phyloP scores from a whole-genome alignment of 2,888 invertebrate genomes.

The Conistra vaccinii region DNA sequence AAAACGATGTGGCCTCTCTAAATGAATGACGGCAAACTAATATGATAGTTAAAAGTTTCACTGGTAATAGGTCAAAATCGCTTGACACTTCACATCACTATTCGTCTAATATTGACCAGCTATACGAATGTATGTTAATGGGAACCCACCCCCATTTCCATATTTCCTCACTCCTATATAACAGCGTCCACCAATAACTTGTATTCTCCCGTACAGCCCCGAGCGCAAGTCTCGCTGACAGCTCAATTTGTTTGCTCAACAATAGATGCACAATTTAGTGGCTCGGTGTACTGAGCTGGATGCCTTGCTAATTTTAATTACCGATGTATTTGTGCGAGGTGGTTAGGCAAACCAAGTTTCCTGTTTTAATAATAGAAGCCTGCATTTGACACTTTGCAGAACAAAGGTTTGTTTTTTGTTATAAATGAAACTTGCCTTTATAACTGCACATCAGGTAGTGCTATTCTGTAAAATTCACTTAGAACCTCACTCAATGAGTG shows the following conservation, averaged over 20 bases:
- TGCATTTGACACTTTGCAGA: slow-evolving; percentile 5
- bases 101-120: not conserved
- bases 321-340: slow-evolving; percentile 24
- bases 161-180: not conserved
- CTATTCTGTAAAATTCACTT: not conserved
- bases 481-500: not conserved
- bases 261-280: slow-evolving; percentile 48
- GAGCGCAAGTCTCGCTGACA: slow-evolving; percentile 55
- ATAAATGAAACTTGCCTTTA: not conserved
- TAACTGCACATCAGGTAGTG: not conserved
- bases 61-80: not conserved
- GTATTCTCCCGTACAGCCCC: slow-evolving; percentile 19
- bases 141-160: not conserved
- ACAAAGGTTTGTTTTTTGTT: not conserved
- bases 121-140: not conserved
- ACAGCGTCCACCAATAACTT: slow-evolving; percentile 26
- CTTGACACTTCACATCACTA: not conserved
- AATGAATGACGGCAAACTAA: not conserved
- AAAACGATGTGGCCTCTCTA: not conserved
- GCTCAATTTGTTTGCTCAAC: slow-evolving; percentile 59
- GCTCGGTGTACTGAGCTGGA: slow-evolving; percentile 49
- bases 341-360: not conserved
- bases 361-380: not conserved
- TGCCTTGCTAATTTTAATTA: slow-evolving; percentile 52
- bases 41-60: not conserved